Evolutionary conservation across 2,113 vertebrate genomes (phyloP), one percentile per base, ranked within the genome.

Genomic region (Struthidea cinerea): DNA sequence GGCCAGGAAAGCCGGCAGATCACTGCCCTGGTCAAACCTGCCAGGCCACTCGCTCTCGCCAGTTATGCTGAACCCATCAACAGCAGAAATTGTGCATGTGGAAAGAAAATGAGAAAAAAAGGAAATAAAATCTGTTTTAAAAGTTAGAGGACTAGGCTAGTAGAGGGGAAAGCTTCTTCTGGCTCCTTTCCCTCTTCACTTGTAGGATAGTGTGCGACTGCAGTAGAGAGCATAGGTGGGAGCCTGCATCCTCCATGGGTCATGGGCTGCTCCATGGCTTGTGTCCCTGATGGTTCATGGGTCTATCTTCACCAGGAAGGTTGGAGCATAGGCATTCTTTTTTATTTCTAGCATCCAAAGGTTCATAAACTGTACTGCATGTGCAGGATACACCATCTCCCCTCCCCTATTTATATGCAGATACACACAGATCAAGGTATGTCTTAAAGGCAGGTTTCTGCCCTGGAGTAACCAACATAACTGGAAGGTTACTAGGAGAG

Each of bases 121-220:
- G 37, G 42, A 79, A 83, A 86, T 2, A 3, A 70, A 91, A 75
- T 16, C 32, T 68, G 16, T 20, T n/a, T 22, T 57, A 44, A 65
- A 79, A 85, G 22, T 65, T 28, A 65, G 32, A 79, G 12, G 18
- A 65, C 32, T 79, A 7, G 2, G 18, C 7, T 67, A 33, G 16
- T 2, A 15, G 32, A 44, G 21, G 16, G 13, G 11, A 61, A 24
- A 76, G 12, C 13, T 71, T 12, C 12, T 83, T 80, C 47, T 17
- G 3, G 3, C 7, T 68, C 16, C 35, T 64, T 50, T 73, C 20
- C 9, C 23, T 42, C 6, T 80, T 55, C 20, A 20, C 11, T 19
- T 19, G 5, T 33, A 49, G 19, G 10, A 14, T 28, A 52, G 21
- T 11, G 13, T 1, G 0, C 5, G 3, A 26, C 37, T 75, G 57